Base-by-base conservation (phyloP, 2,888 invertebrate genomes). In the Cremastobaeus sp. region DNA sequence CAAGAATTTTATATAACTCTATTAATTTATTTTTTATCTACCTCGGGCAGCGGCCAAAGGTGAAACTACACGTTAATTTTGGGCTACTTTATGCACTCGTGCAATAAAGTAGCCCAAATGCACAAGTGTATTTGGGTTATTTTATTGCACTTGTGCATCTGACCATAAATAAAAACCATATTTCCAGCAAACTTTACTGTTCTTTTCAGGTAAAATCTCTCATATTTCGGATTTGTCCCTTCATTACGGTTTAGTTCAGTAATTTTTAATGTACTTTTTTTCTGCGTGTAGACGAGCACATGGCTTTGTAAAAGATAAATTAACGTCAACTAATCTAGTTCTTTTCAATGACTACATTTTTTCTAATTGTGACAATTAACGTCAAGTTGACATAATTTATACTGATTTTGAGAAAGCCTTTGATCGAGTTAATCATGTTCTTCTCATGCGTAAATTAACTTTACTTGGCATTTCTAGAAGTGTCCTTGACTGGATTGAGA, bases 311-410 rank as follows among this genome's bases (percentile, higher is more conserved):
- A 45, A 28, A 28, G 45, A 28, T 5, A 45, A 45, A 45, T 45
- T 14, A 1, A 45, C 28, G 2, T 15, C 15, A 14, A 45, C 28
- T n/a, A 45, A 45, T 28, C 14, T 45, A 6, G 14, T 28, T 15
- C 8, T 45, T 14, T 45, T 45, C 9, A 45, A 45, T n/a, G 28
- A 45, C 45, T 45, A 45, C 45, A 14, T 45, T 21, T 45, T 45
- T 45, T 5, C 2, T 28, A 28, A 45, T 45, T 9, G 6, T 28
- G 28, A 45, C 5, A 12, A 28, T 14, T 6, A 14, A 2, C n/a
- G 6, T 14, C 20, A 45, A 15, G 45, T 45, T 45, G 45, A 45
- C 28, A 21, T 20, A 1, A 41, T 41, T 17, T 41, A 20, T 3
- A 21, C 21, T 11, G 21, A 41, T 20, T 41, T 41, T 21, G 21